phyloP scores from a whole-genome alignment of 2,113 vertebrate species.

The Delphinapterus leucas region DNA sequence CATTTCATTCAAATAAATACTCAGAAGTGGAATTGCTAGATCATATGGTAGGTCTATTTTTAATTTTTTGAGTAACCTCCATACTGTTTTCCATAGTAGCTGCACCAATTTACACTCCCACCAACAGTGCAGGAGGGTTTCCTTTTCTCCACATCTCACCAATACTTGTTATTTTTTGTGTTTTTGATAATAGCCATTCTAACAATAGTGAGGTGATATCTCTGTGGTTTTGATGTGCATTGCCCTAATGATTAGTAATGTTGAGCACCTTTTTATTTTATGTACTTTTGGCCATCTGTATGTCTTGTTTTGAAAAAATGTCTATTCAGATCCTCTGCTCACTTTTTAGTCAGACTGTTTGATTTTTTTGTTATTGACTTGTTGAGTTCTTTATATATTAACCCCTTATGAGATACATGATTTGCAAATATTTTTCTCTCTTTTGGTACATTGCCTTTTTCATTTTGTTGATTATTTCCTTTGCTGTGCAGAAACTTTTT shows the following conservation, averaged over 20 bases:
- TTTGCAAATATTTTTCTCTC: background rate
- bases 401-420: background rate
- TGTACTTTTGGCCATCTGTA: background rate
- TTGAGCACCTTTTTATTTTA: background rate
- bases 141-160: background rate
- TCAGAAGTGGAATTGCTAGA: background rate
- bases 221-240: background rate
- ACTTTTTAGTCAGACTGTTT: background rate
- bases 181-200: background rate
- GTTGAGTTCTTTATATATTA: background rate
- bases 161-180: background rate
- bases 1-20: background rate
- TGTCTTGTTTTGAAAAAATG: background rate
- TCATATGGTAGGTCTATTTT: background rate
- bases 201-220: background rate
- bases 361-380: background rate
- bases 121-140: background rate
- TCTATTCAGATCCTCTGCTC: background rate
- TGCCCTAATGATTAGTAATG: background rate
- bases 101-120: background rate
- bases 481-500: background rate
- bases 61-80: background rate
- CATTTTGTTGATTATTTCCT: background rate
- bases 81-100: background rate
- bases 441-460: background rate